Evolutionary conservation across 2,797 vertebrate genomes (phyloP).

Genomic region (Pteropus rufus): DNA sequence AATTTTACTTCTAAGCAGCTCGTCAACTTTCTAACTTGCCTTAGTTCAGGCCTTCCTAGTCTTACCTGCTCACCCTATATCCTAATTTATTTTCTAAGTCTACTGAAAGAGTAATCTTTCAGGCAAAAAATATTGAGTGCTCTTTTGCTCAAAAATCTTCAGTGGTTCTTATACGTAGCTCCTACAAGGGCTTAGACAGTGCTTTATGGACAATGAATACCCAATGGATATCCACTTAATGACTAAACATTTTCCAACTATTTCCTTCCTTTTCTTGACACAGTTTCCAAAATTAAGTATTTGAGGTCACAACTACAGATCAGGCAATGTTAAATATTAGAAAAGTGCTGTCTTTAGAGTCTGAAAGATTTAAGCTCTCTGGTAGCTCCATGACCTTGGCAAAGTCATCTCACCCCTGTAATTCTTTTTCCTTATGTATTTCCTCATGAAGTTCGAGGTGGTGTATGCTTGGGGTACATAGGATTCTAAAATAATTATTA

Average conservation of each 20-base stretch:
- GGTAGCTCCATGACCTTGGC: neutral
- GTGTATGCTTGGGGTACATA: rapidly evolving
- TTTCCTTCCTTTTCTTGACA: neutral
- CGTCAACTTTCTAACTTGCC: neutral
- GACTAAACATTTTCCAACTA: neutral
- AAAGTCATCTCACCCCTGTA: neutral
- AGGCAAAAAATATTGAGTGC: neutral
- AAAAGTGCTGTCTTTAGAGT: neutral
- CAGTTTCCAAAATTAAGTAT: neutral
- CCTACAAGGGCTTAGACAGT: neutral
- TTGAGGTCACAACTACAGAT: neutral
- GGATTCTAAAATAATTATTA: neutral
- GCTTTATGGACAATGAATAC: neutral
- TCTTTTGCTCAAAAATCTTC: neutral
- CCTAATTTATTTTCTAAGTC: neutral
- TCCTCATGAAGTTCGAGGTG: neutral
- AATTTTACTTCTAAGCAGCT: neutral
- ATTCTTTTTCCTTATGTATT: neutral
- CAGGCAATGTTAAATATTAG: neutral
- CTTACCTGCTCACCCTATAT: neutral
- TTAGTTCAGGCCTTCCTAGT: neutral
- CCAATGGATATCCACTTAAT: neutral
- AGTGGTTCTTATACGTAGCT: neutral
- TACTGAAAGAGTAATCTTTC: neutral
- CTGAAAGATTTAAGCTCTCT: neutral